Conservation (phyloP, 2,888 invertebrate genomes). For the Mesoligia furuncula region DNA sequence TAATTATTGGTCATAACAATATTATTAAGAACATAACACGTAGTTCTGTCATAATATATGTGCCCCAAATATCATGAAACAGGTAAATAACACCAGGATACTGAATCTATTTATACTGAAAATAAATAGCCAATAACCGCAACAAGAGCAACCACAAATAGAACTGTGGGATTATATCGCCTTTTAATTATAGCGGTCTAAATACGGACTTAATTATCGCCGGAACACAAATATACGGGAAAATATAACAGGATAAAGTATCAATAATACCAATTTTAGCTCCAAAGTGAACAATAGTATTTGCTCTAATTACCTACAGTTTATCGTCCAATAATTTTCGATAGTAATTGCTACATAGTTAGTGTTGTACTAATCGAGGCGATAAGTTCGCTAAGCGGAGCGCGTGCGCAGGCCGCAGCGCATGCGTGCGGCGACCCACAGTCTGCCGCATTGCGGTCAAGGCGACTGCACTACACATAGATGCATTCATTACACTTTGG, state of each 20-base stretch:
- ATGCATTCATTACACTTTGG: conserved; percentile 49
- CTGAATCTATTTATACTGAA: conserved; percentile 8
- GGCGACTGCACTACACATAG: conserved; percentile 62
- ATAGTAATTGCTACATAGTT: conserved; percentile 23
- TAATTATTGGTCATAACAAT: background rate
- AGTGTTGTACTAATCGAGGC: conserved; percentile 37
- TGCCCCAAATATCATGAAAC: conserved; percentile 20
- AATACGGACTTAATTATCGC: conserved; percentile 23
- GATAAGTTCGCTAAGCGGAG: conserved; percentile 46
- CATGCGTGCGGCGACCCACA: conserved; percentile 68
- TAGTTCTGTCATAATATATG: no score
- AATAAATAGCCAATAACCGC: conserved; percentile 15
- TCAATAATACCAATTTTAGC: conserved; percentile 6
- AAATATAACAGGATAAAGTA: conserved; percentile 31
- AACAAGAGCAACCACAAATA: conserved; percentile 29
- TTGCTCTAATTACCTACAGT: background rate
- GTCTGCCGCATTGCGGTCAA: conserved; percentile 72
- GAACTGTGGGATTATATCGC: background rate
- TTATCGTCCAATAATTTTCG: conserved; percentile 26
- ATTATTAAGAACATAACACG: background rate
- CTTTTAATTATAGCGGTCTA: conserved; percentile 21
- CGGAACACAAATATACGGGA: conserved; percentile 20
- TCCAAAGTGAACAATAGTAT: conserved; percentile 1
- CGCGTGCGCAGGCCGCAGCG: conserved; percentile 58
- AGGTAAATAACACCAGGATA: conserved; percentile 31